These are phyloP conservation scores for Schrankia costaestrigalis DNA, from an alignment of 2,888 invertebrate species.

Conservation along the genomic window DNA sequence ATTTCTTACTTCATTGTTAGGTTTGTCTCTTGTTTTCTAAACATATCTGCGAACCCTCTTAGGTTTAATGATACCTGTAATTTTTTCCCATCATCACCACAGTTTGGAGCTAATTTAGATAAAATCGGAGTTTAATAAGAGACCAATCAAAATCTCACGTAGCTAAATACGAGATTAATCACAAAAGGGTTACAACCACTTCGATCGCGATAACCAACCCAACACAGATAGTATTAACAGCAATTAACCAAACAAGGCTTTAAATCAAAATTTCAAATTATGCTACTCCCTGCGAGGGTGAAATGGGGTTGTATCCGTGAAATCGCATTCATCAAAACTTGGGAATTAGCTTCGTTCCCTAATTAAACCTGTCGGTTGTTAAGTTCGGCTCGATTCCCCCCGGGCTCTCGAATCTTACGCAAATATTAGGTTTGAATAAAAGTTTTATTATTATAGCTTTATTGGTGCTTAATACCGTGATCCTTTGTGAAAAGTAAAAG, in stretches of 20 bases:
- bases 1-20: no score
- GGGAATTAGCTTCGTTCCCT: constrained; percentile 70
- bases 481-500: constrained; percentile 33
- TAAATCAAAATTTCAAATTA: constrained; percentile 73
- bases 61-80: no score
- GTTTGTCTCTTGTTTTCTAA: no score
- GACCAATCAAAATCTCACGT: constrained; percentile 20
- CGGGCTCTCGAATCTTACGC: constrained; percentile 53
- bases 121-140: no score
- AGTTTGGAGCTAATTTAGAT: no score
- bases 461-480: constrained; percentile 50
- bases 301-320: constrained; percentile 57
- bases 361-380: constrained; percentile 74
- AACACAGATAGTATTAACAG: constrained; percentile 44
- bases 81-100: no score
- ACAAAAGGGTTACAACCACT: constrained; percentile 19
- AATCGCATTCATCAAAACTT: constrained; percentile 79
- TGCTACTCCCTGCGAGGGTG: constrained; percentile 41
- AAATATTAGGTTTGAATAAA: constrained; percentile 71
- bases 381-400: constrained; percentile 48
- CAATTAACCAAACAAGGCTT: constrained; percentile 59
- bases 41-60: no score
- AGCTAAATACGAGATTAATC: constrained; percentile 20
- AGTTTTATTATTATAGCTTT: constrained; percentile 64
- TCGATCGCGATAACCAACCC: constrained; percentile 24